Base-by-base conservation (phyloP, 2,797 vertebrate species). In the Pangasius djambal region DNA sequence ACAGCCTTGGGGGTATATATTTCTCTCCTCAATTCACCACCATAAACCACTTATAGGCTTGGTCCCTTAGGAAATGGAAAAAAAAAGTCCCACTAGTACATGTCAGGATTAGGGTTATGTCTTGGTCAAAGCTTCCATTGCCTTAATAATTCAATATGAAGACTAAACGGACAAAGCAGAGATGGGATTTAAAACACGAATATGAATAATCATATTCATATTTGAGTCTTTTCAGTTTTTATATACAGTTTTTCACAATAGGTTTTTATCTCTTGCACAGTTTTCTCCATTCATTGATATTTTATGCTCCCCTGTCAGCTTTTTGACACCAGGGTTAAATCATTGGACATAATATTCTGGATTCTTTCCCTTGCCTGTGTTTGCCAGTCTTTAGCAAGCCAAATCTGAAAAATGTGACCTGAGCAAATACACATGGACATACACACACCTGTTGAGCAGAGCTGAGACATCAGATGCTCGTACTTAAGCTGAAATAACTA, bases 361-460 rank as follows among this genome's bases (percentile, higher is more conserved):
- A 94, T 94, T 94, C 92, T 94, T 93, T 95, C 93, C 93, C 93
- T 90, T 93, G 94, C 86, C 93, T 93, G 94, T 93, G 92, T 94
- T 95, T 94, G 94, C 94, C 95, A 95, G 96, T 96, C 94, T 96
- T 97, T 96, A 96, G 95, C 95, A 94, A 95, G 94, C 93, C 95
- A 94, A 96, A 96, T 95, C 93, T 95, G 93, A 96, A 95, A 94
- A 93, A 93, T 89, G 78, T 95, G 95, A 96, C 95, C 95, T 89
- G 82, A 6, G 89, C 65, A 72, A 84, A 67, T 59, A 40, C 57
- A 63, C 37, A 63, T 44, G 57, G 6, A 81, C 78, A 72, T 52
- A 89, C 72, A 92, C 69, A 92, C 95, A 97, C 95, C 96, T 96
- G 96, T 95, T 95, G 93, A 48, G 13, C 90, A 89, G 93, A 94